A percentile compares a stretch with the other conserved stretches of the same genome.
phyloP scores from a whole-genome alignment of 2,113 vertebrate species.

The Gobiocypris rarus region DNA sequence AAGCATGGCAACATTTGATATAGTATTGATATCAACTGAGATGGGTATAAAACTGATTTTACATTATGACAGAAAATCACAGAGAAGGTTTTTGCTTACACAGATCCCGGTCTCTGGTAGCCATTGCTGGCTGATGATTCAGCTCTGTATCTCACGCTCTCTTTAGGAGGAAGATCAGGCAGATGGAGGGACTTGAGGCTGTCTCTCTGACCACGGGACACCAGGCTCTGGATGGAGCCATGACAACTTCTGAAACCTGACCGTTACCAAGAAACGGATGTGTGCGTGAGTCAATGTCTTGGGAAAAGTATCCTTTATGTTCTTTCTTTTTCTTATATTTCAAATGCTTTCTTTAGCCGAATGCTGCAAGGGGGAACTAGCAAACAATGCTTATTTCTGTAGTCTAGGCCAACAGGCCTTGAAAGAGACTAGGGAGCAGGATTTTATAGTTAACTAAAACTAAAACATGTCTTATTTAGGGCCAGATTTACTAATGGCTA shows the following conservation, averaged over 20 bases:
- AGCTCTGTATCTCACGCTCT: constrained; percentile 73
- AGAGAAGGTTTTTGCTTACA: constrained; percentile 79
- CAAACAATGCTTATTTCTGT: neutral
- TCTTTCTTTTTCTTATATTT: neutral
- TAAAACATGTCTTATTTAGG: neutral
- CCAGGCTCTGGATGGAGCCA: constrained; percentile 90
- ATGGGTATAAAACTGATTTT: neutral
- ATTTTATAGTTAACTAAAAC: neutral
- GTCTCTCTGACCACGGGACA: constrained; percentile 85
- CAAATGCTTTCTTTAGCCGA: neutral
- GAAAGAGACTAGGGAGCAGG: neutral
- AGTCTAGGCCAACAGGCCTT: neutral
- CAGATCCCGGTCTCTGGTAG: constrained; percentile 90
- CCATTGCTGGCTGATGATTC: constrained; percentile 86
- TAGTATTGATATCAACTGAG: neutral
- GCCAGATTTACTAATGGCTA: too few relatives aligned
- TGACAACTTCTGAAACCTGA: constrained; percentile 91
- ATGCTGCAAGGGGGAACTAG: neutral
- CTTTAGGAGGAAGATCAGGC: constrained; percentile 84
- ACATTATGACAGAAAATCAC: neutral
- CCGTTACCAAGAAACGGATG: constrained; percentile 30
- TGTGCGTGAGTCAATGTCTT: neutral
- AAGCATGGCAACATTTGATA: neutral
- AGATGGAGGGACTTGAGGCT: constrained; percentile 72
- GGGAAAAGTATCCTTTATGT: constrained; percentile 18